Evolutionary conservation across 1,140 invertebrate genomes (phyloP).

Genomic region (Lepidurus arcticus): DNA sequence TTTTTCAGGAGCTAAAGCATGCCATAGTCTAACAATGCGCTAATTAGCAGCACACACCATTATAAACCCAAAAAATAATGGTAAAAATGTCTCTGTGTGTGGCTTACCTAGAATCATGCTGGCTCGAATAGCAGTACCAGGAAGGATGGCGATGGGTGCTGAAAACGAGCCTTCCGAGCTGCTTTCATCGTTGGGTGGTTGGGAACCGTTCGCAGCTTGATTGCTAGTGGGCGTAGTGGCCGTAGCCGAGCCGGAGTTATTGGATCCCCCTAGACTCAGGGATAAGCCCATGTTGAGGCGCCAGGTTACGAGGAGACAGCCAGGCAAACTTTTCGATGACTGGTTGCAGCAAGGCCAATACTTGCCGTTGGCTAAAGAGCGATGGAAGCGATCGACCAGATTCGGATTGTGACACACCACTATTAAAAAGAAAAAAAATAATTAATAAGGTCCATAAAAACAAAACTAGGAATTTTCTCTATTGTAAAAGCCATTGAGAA

Average conservation of each 20-base stretch:
- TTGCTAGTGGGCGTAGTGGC: background rate
- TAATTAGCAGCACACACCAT: background rate
- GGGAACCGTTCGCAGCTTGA: background rate
- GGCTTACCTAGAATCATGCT: constrained; percentile 3
- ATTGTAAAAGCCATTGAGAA: too few relatives aligned
- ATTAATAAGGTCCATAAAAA: background rate
- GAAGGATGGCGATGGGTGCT: background rate
- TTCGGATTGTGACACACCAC: constrained; percentile 9
- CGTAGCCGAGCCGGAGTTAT: background rate
- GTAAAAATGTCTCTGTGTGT: too few relatives aligned
- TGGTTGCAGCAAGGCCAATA: constrained; percentile 14
- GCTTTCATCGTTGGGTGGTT: constrained; percentile 9
- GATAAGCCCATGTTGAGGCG: constrained; percentile 8
- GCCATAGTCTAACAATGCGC: background rate
- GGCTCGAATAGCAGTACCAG: background rate
- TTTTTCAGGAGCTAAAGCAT: background rate
- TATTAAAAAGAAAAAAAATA: background rate
- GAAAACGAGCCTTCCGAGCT: background rate
- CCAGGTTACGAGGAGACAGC: constrained; percentile 13
- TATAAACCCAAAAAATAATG: too few relatives aligned
- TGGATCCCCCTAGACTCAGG: background rate
- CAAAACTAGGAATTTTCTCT: background rate
- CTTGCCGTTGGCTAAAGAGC: constrained; percentile 10
- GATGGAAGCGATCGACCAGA: background rate
- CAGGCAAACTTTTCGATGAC: background rate